Base-by-base conservation (phyloP, 2,888 invertebrate genomes). In the Scaeva pyrastri region DNA sequence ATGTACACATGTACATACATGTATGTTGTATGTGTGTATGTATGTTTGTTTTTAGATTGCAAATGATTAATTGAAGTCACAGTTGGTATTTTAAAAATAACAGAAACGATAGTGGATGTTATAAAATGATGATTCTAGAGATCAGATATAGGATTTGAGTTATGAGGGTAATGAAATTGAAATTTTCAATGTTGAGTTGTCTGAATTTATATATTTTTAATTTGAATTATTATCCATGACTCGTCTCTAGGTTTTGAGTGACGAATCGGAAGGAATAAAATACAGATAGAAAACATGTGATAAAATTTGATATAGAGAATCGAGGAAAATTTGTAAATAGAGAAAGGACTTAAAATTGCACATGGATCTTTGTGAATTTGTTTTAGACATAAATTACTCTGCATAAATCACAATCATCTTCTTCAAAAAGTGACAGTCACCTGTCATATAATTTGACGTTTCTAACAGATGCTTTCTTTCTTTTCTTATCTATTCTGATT, bases 61-160 rank as follows among this genome's bases (percentile, higher is more conserved):
- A 48, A 73, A 73, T 86, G 86, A 86, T 86, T 77, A 86, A 86
- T 86, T 77, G 71, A 62, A 77, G 73, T 64, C 70, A 70, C 21
- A 36, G 58, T 36, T 45, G 66, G 45, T 45, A 26, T 45, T 50
- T 36, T 50, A 19, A 60, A 60, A 60, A 60, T 60, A 81, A 19
- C 16, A 76, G 16, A 8, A 2, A 5, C 2, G 31, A 31, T 1
- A 8, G n/a, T n/a, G 12, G 23, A 62, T 52, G 26, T 55, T 81
- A 39, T 23, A 14, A 26, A 23, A 39, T 14, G 16, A 60, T 60
- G 16, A 60, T 60, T 60, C 21, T 58, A 50, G 12, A 48, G 21
- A 74, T 84, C 74, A 58, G 79, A 79, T 82, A 23, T 74, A 36
- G 36, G 60, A 45, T 12, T 16, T 56, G 80, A 85, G 72, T 75